These are phyloP conservation scores for Amphipyra tragopoginis DNA, from an alignment of 2,888 invertebrate species.

Conservation along the genomic window DNA sequence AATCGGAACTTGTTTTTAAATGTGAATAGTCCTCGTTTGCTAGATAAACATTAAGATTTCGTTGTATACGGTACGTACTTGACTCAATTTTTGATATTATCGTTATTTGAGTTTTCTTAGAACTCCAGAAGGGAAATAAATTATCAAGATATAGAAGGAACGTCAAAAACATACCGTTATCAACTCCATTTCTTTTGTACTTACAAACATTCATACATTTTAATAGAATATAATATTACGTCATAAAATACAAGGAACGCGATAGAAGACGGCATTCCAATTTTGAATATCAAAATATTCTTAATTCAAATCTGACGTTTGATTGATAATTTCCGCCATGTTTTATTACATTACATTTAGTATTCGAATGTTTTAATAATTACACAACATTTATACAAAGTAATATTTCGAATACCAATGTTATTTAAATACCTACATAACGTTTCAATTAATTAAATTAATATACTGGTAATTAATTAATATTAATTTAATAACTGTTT, in stretches of 20 bases:
- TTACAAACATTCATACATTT: slow-evolving; percentile 1
- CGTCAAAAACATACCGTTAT: slow-evolving; percentile 19
- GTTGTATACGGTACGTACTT: too few relatives aligned
- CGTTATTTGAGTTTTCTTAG: slow-evolving; percentile 8
- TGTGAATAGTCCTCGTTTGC: neutral
- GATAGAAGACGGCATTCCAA: slow-evolving; percentile 32
- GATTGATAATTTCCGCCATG: slow-evolving; percentile 50
- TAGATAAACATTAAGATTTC: neutral
- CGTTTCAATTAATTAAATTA: slow-evolving; percentile 34
- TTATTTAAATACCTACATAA: slow-evolving; percentile 34
- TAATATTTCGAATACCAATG: slow-evolving; percentile 13
- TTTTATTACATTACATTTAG: slow-evolving; percentile 13
- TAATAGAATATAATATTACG: slow-evolving; percentile 1
- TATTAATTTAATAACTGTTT: slow-evolving; percentile 7
- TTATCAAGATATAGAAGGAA: slow-evolving; percentile 41
- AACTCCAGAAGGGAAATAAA: slow-evolving; percentile 33
- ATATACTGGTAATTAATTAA: slow-evolving; percentile 17
- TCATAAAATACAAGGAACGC: slow-evolving; percentile 15
- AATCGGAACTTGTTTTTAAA: slow-evolving; percentile 18
- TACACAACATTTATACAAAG: slow-evolving; percentile 25
- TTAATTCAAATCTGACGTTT: slow-evolving; percentile 47
- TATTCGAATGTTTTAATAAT: slow-evolving; percentile 27
- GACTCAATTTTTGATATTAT: too few relatives aligned
- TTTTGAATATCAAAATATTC: slow-evolving; percentile 35
- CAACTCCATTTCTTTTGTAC: slow-evolving; percentile 17